phyloP scores from a whole-genome alignment of 2,113 vertebrate genomes.

The Lichenostomus cassidix region DNA sequence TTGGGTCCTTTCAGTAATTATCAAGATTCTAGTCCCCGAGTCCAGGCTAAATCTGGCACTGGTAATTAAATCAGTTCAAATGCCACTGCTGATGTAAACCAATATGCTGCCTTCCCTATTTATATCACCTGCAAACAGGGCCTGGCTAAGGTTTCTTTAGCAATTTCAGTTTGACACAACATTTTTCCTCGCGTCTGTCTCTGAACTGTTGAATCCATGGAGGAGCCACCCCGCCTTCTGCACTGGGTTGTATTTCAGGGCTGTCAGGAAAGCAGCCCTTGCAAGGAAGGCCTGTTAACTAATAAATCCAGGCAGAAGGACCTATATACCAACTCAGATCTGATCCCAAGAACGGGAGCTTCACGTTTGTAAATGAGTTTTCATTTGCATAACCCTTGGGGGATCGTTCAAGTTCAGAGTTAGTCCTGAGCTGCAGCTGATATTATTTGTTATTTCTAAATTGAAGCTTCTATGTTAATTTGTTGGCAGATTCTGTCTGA shows the following conservation, averaged over 20 bases:
- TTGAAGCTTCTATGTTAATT: slow-evolving; percentile 28
- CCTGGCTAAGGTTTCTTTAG: slow-evolving; percentile 68
- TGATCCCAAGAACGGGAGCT: not conserved
- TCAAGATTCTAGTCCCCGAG: slow-evolving; percentile 66
- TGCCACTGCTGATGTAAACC: slow-evolving; percentile 69
- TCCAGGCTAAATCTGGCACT: slow-evolving; percentile 70
- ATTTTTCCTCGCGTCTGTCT: slow-evolving; percentile 69
- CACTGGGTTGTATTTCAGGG: slow-evolving; percentile 1
- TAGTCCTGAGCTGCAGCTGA: slow-evolving; percentile 28
- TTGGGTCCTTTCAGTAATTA: slow-evolving; percentile 67
- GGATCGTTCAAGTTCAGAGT: not conserved
- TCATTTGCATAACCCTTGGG: slow-evolving; percentile 15
- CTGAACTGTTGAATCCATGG: slow-evolving; percentile 61
- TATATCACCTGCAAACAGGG: slow-evolving; percentile 69
- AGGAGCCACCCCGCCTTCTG: slow-evolving; percentile 32
- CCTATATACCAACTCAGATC: not conserved
- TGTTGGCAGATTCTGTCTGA: slow-evolving; percentile 29
- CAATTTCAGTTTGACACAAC: slow-evolving; percentile 68
- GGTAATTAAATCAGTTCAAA: slow-evolving; percentile 72
- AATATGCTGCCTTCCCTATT: slow-evolving; percentile 70
- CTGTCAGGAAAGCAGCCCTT: slow-evolving; percentile 52
- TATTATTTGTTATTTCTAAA: slow-evolving; percentile 54
- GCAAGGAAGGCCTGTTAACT: not conserved
- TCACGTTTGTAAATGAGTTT: slow-evolving; percentile 22
- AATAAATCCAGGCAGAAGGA: slow-evolving; percentile 7